These are phyloP conservation scores for Hyphantria cunea DNA, from an alignment of 1,140 invertebrate species.

Conservation along the genomic window DNA sequence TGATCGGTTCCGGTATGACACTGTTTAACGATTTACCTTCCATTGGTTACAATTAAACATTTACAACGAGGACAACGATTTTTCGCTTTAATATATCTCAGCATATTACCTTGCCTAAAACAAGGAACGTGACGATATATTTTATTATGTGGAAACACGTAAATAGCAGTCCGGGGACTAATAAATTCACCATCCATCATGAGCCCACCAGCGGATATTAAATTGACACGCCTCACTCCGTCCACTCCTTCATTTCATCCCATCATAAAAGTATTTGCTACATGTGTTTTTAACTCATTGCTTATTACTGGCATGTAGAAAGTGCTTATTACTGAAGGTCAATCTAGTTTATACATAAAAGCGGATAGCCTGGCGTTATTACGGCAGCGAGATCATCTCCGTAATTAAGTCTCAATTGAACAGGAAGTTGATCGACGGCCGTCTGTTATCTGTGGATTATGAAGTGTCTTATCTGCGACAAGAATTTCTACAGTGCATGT, in stretches of 20 bases:
- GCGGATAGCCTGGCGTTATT: background rate
- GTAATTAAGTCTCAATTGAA: conserved; percentile 23
- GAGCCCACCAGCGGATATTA: conserved; percentile 68
- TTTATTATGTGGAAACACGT: conserved; percentile 33
- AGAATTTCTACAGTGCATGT: conserved; percentile 26
- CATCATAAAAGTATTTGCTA: too few species aligned
- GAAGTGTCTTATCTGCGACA: conserved; percentile 22
- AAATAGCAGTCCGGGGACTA: conserved; percentile 53
- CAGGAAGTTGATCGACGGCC: conserved; percentile 33
- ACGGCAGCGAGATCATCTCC: conserved; percentile 3
- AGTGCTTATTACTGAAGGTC: conserved; percentile 24
- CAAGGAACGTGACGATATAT: too few species aligned
- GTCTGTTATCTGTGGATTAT: conserved; percentile 32
- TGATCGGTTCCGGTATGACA: conserved; percentile 43
- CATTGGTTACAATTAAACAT: conserved; percentile 1
- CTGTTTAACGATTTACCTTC: conserved; percentile 18
- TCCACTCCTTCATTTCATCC: conserved; percentile 57
- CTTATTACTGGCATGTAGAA: conserved; percentile 14
- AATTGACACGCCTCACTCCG: conserved; percentile 69
- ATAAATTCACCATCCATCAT: conserved; percentile 71
- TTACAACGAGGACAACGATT: conserved; percentile 5
- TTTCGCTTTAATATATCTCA: background rate
- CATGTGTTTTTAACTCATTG: conserved; percentile 43
- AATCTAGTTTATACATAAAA: conserved; percentile 12
- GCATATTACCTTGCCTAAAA: background rate